Evolutionary conservation across 64 coral and sea anemone species (phyloP).

Genomic region (Anthopleura sola): DNA sequence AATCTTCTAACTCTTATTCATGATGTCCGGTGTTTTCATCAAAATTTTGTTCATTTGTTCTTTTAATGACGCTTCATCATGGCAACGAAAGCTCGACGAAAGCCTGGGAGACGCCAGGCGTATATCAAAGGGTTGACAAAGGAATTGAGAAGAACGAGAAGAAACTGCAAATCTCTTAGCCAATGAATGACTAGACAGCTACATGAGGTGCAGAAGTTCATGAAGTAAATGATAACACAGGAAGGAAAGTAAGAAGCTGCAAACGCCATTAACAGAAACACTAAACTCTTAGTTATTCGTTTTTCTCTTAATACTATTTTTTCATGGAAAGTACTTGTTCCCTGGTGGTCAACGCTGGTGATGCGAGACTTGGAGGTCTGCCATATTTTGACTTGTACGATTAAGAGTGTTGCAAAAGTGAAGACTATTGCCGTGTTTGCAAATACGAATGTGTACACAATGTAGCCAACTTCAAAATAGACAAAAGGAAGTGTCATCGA

Average conservation of each 20-base stretch:
- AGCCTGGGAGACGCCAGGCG: conserved; percentile 45
- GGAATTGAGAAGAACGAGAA: conserved; percentile 49
- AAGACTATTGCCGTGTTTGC: conserved; percentile 57
- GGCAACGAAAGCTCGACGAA: conserved; percentile 21
- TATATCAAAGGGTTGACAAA: conserved; percentile 57
- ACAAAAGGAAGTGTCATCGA: conserved; percentile 53
- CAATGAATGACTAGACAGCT: conserved; percentile 64
- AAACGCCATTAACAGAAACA: conserved; percentile 55
- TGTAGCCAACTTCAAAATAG: conserved; percentile 71
- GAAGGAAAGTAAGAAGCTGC: conserved; percentile 63
- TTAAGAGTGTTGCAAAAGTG: conserved; percentile 39
- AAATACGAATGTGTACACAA: conserved; percentile 44
- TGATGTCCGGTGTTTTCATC: too few species aligned
- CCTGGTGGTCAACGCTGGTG: background rate
- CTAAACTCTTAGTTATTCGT: conserved; percentile 67
- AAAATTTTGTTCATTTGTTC: background rate
- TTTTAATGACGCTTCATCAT: background rate
- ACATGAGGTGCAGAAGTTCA: conserved; percentile 56
- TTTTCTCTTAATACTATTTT: conserved; percentile 58
- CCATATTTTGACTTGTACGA: conserved; percentile 61
- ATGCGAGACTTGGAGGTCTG: background rate
- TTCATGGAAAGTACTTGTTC: conserved; percentile 37
- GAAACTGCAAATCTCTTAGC: conserved; percentile 49
- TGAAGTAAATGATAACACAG: conserved; percentile 48
- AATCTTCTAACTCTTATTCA: background rate